Conservation (phyloP, 1,140 invertebrate species). For the Pomacea maculata region DNA sequence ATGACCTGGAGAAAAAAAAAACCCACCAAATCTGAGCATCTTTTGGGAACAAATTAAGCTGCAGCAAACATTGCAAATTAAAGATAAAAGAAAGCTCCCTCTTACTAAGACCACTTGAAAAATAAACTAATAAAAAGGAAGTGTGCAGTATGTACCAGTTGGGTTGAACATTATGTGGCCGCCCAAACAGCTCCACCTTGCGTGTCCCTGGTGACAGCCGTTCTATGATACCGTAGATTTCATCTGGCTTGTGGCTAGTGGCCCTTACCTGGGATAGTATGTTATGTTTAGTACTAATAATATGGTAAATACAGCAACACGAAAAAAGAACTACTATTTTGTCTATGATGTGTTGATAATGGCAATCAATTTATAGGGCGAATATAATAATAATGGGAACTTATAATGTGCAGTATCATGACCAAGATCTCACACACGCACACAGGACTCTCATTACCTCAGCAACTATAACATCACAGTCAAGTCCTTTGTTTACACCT, state of each 20-base stretch:
- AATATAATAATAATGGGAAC: background rate
- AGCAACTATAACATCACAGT: slow-evolving; percentile 98
- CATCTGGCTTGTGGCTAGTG: slow-evolving; percentile 97
- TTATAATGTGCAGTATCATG: too few species aligned
- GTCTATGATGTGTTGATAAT: background rate
- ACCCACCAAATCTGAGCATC: too few species aligned
- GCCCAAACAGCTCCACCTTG: slow-evolving; percentile 97
- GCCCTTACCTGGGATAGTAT: slow-evolving; percentile 71
- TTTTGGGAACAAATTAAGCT: too few species aligned
- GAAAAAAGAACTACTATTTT: background rate
- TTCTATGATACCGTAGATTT: slow-evolving; percentile 88
- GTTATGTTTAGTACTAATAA: background rate
- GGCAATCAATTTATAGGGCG: background rate
- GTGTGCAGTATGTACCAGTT: slow-evolving; percentile 79
- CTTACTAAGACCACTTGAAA: too few species aligned
- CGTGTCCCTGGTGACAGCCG: slow-evolving; percentile 81
- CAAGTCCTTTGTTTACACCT: slow-evolving; percentile 90
- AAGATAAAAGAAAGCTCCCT: too few species aligned
- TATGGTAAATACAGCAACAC: background rate
- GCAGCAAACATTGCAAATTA: too few species aligned
- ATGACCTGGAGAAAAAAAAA: too few species aligned
- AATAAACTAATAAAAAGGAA: too few species aligned
- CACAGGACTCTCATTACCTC: slow-evolving; percentile 75
- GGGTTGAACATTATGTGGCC: slow-evolving; percentile 97
- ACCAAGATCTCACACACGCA: background rate